These are phyloP conservation scores for Apodemia mormo DNA, from an alignment of 2,888 invertebrate species.

Conservation along the genomic window DNA sequence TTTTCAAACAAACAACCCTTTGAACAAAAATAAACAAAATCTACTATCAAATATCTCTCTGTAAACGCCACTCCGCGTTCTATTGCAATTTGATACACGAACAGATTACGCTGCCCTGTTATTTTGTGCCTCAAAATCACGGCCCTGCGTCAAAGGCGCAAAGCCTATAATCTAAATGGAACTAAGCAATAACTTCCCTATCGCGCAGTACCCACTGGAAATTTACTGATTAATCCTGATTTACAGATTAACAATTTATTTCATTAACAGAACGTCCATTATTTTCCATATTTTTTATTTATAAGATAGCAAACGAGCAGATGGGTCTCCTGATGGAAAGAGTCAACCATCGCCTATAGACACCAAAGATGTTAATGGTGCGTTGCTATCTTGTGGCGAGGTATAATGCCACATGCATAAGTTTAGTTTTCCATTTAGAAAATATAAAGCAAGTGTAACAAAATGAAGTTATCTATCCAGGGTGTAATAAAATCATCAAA, in stretches of 20 bases:
- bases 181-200: slow-evolving; percentile 32
- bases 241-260: slow-evolving; percentile 4
- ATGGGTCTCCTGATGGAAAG: no score
- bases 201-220: not conserved
- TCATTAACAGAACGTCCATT: not conserved
- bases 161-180: slow-evolving; percentile 35
- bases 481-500: no score
- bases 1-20: no score
- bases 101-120: slow-evolving; percentile 31
- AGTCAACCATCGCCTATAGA: no score
- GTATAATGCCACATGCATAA: no score
- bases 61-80: slow-evolving; percentile 29
- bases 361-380: no score
- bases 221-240: not conserved
- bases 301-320: no score
- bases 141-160: slow-evolving; percentile 31
- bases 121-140: slow-evolving; percentile 31
- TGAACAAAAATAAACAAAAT: not conserved
- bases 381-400: no score
- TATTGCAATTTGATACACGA: slow-evolving; percentile 34
- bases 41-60: slow-evolving; percentile 31
- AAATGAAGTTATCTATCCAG: no score
- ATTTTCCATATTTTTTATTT: no score
- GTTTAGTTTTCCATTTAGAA: no score
- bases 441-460: no score